Evolutionary conservation across 2,797 vertebrate genomes (phyloP).

Genomic region (Acipenser ruthenus): DNA sequence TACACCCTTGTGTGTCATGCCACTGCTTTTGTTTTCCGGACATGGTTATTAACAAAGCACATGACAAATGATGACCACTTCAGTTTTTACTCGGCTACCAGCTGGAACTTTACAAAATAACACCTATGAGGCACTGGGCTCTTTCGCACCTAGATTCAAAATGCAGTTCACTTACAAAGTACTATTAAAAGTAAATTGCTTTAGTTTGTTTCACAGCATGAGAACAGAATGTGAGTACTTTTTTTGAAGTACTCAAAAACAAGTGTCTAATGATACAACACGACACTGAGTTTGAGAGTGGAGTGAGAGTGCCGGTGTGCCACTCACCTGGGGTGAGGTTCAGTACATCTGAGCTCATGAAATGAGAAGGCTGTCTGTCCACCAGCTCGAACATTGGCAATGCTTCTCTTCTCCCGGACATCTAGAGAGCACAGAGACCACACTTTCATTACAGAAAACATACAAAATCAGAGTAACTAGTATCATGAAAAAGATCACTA

Average conservation of each 20-base stretch:
- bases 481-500: too few relatives aligned
- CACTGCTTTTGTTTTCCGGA: too few relatives aligned
- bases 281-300: not conserved
- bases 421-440: conserved; percentile 45
- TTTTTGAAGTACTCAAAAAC: not conserved
- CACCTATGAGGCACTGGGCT: too few relatives aligned
- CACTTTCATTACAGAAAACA: not conserved
- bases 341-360: conserved; percentile 79
- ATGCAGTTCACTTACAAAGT: not conserved
- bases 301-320: not conserved
- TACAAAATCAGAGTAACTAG: too few relatives aligned
- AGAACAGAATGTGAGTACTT: not conserved
- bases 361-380: conserved; percentile 84
- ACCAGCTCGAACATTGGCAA: conserved; percentile 96
- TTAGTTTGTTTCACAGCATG: not conserved
- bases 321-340: conserved; percentile 87
- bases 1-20: too few relatives aligned
- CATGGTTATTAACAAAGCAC: too few relatives aligned
- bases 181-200: too few relatives aligned
- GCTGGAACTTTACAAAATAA: too few relatives aligned
- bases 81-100: too few relatives aligned
- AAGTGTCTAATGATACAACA: not conserved
- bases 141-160: not conserved
- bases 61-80: too few relatives aligned
- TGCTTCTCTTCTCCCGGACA: conserved; percentile 76